These are phyloP conservation scores for Melanocharis versteri DNA, from an alignment of 2,113 vertebrate species.

Conservation along the genomic window DNA sequence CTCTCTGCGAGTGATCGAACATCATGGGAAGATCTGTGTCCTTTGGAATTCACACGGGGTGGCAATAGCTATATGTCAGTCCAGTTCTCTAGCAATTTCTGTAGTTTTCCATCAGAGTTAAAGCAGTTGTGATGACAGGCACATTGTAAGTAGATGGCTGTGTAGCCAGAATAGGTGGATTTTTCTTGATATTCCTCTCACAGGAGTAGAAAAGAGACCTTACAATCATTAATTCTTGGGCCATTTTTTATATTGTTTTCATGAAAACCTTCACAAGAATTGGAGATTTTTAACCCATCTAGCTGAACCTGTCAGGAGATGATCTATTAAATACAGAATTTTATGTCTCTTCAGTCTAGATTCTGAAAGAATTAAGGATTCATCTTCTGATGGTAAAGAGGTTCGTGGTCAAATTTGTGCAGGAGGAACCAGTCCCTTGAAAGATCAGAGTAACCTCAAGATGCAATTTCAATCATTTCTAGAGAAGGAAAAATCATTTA, in stretches of 20 bases:
- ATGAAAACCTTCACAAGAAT: neutral
- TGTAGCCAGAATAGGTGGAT: neutral
- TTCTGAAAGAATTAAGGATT: neutral
- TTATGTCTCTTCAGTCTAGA: neutral
- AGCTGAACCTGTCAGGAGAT: neutral
- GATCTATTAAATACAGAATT: neutral
- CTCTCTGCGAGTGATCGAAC: fast-evolving
- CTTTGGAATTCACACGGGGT: neutral
- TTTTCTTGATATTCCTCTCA: neutral
- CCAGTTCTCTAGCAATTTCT: neutral
- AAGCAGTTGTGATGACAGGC: neutral
- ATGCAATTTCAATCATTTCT: neutral
- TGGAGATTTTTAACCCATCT: neutral
- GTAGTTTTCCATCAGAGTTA: neutral
- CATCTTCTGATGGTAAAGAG: neutral
- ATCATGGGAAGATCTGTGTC: neutral
- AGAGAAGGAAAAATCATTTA: neutral
- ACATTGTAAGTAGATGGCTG: neutral
- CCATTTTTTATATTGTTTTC: neutral
- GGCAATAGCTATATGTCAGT: neutral
- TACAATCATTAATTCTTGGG: neutral
- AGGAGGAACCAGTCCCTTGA: neutral
- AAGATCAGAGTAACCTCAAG: neutral
- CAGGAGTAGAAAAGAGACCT: neutral
- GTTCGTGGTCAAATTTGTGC: neutral